Evolutionary conservation across 1,140 invertebrate genomes (phyloP).

Genomic region (Calephelis virginiensis): DNA sequence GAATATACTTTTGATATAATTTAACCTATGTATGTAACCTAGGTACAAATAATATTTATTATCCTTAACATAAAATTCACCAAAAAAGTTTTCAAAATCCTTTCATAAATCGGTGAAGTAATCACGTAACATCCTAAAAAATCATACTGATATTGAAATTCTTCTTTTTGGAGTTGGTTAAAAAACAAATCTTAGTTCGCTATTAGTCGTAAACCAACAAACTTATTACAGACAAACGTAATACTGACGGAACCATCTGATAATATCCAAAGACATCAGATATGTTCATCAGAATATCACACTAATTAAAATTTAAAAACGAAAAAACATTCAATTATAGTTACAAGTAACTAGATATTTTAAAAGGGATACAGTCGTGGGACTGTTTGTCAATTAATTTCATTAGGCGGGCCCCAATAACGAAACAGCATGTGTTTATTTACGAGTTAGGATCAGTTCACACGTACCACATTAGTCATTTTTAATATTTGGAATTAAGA

Average conservation of each 20-base stretch:
- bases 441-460: too few species aligned
- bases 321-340: conserved; percentile 25
- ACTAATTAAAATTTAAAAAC: conserved; percentile 23
- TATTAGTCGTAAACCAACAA: not conserved
- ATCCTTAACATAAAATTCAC: too few species aligned
- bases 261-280: conserved; percentile 13
- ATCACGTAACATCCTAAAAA: too few species aligned
- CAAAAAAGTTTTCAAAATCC: too few species aligned
- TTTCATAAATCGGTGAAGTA: too few species aligned
- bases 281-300: conserved; percentile 19
- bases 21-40: too few species aligned
- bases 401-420: conserved; percentile 47
- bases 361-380: conserved; percentile 37
- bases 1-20: too few species aligned
- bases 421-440: conserved; percentile 46
- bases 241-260: not conserved
- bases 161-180: too few species aligned
- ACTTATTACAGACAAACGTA: not conserved
- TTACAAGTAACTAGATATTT: conserved; percentile 48
- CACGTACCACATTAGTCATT: conserved; percentile 17
- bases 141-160: too few species aligned
- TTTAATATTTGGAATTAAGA: not conserved
- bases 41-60: too few species aligned
- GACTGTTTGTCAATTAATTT: conserved; percentile 55
- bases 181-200: not conserved